Percentiles rank a stretch among this genome's conserved stretches.
Conservation (phyloP, 2,113 vertebrate species). For the Notechis scutatus region DNA sequence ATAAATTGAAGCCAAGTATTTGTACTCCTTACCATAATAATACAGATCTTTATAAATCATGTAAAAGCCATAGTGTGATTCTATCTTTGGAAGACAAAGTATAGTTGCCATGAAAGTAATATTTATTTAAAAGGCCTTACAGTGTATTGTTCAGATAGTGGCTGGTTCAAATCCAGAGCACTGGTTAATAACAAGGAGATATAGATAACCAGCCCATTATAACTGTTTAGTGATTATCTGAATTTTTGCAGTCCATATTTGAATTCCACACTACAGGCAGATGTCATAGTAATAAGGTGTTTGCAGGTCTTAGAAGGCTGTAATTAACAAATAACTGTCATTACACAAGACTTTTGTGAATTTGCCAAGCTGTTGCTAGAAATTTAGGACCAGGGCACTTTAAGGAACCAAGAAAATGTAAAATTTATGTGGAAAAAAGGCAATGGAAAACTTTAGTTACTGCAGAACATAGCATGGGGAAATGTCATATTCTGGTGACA, state of each 20-base stretch:
- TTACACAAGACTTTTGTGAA: not conserved
- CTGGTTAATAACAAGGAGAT: not conserved
- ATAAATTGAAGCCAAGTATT: slow-evolving; percentile 34
- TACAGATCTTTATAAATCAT: slow-evolving; percentile 37
- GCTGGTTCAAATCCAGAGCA: not conserved
- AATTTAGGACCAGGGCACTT: not conserved
- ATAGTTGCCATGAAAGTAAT: not conserved
- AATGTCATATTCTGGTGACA: not conserved
- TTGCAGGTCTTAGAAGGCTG: not conserved
- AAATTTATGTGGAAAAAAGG: not conserved
- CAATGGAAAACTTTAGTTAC: not conserved
- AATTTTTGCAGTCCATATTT: not conserved
- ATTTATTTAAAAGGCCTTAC: not conserved
- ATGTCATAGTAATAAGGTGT: not conserved
- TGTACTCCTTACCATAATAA: slow-evolving; percentile 28
- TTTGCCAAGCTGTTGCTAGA: not conserved
- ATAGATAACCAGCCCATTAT: not conserved
- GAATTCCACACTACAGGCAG: not conserved
- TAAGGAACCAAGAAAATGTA: not conserved
- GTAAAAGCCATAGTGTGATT: slow-evolving; percentile 26
- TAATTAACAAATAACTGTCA: not conserved
- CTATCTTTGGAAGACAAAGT: not conserved
- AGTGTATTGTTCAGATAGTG: not conserved
- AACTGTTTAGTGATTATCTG: not conserved
- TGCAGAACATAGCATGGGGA: not conserved